phyloP scores from a whole-genome alignment of 1,140 invertebrate genomes.

The Neodiprion lecontei region DNA sequence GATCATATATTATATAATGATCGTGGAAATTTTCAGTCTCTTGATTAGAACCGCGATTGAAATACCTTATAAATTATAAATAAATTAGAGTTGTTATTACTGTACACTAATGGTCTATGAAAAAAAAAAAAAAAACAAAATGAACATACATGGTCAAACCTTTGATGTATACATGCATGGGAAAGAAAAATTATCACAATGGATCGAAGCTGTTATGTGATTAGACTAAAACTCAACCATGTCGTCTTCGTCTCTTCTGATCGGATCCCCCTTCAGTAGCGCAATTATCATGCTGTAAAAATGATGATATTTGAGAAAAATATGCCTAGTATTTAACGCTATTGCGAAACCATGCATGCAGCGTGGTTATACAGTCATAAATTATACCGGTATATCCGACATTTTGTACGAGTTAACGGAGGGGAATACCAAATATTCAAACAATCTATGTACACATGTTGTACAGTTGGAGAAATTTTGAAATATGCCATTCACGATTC shows the following conservation, averaged over 20 bases:
- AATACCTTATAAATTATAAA: background rate
- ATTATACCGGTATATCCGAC: background rate
- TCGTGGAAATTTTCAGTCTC: background rate
- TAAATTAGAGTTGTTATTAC: background rate
- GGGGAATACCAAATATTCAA: no score
- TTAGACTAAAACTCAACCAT: constrained; percentile 52
- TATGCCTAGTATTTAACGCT: background rate
- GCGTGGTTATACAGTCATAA: background rate
- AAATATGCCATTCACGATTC: no score
- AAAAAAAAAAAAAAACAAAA: background rate
- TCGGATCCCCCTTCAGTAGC: constrained; percentile 79
- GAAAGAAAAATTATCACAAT: background rate
- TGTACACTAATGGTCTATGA: background rate
- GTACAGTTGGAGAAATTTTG: no score
- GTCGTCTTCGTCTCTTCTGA: constrained; percentile 71
- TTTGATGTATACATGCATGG: background rate
- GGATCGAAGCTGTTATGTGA: background rate
- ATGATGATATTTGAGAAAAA: constrained; percentile 25
- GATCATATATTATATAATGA: no score
- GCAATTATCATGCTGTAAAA: constrained; percentile 74
- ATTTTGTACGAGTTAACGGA: no score
- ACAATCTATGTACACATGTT: no score
- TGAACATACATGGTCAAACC: background rate
- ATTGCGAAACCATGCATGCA: no score
- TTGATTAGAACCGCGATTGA: background rate